phyloP scores from a whole-genome alignment of 2,797 vertebrate genomes.

The Amblyopsis hoosieri region DNA sequence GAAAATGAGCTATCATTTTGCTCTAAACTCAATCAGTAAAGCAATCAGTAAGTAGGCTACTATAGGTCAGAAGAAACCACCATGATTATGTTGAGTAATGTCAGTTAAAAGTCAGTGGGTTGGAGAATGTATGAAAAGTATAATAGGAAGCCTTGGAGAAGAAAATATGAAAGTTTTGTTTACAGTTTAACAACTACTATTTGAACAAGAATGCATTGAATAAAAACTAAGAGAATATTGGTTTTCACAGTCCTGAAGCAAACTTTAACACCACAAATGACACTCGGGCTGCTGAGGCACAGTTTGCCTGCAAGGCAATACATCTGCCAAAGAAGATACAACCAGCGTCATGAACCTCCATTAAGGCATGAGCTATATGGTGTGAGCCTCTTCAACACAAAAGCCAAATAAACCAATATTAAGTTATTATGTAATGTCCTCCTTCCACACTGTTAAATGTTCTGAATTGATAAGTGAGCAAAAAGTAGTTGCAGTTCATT shows the following conservation, averaged over 20 bases:
- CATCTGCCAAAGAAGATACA: slow-evolving; percentile 15
- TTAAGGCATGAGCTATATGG: slow-evolving; percentile 9
- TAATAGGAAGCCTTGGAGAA: slow-evolving; percentile 10
- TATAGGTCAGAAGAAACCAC: no score
- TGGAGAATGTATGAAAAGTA: slow-evolving; percentile 25
- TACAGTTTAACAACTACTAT: neutral
- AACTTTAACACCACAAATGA: slow-evolving; percentile 35
- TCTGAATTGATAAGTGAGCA: neutral
- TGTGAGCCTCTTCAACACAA: slow-evolving; percentile 2
- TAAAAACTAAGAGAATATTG: slow-evolving; percentile 6
- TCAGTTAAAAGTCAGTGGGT: slow-evolving; percentile 17
- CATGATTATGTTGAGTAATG: slow-evolving; percentile 20
- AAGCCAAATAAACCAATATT: neutral
- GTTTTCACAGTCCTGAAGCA: slow-evolving; percentile 36
- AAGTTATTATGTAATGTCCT: neutral
- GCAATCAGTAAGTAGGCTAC: no score
- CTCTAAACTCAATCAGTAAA: neutral
- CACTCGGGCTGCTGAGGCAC: slow-evolving; percentile 33
- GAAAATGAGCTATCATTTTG: slow-evolving; percentile 16
- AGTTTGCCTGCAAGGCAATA: slow-evolving; percentile 13
- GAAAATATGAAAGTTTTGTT: slow-evolving; percentile 9
- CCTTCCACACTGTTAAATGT: neutral
- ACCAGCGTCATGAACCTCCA: slow-evolving; percentile 18
- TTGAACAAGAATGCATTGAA: neutral
- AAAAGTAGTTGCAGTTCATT: neutral